Base-by-base conservation (phyloP, 1,140 invertebrate genomes). In the Zaprionus africanus region DNA sequence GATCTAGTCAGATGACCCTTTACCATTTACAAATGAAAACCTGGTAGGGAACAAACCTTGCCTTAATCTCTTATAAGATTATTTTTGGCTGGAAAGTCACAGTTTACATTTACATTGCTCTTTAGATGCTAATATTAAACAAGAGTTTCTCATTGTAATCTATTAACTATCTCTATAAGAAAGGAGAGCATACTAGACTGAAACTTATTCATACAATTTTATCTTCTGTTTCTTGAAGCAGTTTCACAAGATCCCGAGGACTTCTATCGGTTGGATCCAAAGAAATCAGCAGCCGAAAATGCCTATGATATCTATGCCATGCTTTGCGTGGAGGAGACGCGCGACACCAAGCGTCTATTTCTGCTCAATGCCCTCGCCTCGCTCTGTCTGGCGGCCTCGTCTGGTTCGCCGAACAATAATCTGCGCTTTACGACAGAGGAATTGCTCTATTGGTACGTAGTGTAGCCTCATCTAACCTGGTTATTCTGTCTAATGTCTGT, bases 341-440 rank as follows among this genome's bases (percentile, higher is more conserved):
- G 91, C 5, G 92, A 92, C 46, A 90, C 82, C 0, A 92, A 92
- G 67, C 88, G 91, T 17, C 70, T 92, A 17, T 90, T 90, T 38
- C 77, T 92, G 72, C 88, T 92, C 38, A 92, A 92, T 59, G 91
- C 78, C 13, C 54, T 92, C 76, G 92, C 90, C 51, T 90, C 92
- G 28, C 76, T 92, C 19, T 92, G 91, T 51, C 38, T 71, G 85
- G 92, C 73, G 92, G 94, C 85, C 91, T 93, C 88, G 9, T 78
- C 60, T 22, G 80, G 79, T 4, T 79, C 91, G 2, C 85, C 78
- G 17, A 59, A 90, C 54, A 91, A 72, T 60, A 94, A 95, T 79
- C 94, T 97, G 91, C 96, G 96, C 34, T 96, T 96, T 88, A 95
- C 94, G 70, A 93, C 94, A 46, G 95, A 96, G 92, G 96, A 98